A percentile compares a stretch with the other conserved stretches of the same genome.
phyloP scores from a whole-genome alignment of 2,888 invertebrate genomes.

The Pimpla rufipes region DNA sequence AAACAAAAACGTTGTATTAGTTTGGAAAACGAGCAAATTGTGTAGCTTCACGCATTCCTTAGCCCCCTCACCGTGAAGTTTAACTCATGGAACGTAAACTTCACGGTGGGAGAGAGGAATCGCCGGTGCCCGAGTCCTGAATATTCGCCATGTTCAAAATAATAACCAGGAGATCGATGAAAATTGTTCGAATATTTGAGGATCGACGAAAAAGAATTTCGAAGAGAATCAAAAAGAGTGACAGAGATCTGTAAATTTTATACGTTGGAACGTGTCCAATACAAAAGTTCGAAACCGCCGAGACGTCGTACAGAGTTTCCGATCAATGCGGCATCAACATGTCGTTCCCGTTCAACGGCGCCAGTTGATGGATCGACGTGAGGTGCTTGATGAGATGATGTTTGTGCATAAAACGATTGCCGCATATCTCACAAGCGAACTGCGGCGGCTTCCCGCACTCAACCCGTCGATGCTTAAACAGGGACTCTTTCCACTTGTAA shows the following conservation, averaged over 20 bases:
- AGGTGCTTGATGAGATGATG: slow-evolving; percentile 84
- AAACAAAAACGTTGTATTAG: neutral
- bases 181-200: neutral
- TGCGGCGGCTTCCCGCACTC: slow-evolving; percentile 82
- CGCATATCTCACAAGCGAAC: slow-evolving; percentile 82
- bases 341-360: slow-evolving; percentile 52
- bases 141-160: too few species aligned
- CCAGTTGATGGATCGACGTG: slow-evolving; percentile 73
- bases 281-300: slow-evolving; percentile 13
- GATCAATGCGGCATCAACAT: slow-evolving; percentile 49
- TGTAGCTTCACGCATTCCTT: too few species aligned
- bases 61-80: too few species aligned
- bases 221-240: neutral
- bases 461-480: slow-evolving; percentile 80
- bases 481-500: slow-evolving; percentile 81
- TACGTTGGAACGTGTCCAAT: slow-evolving; percentile 22
- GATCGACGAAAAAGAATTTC: neutral
- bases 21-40: neutral
- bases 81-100: too few species aligned
- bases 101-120: too few species aligned
- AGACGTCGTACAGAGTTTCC: slow-evolving; percentile 2
- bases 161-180: neutral
- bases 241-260: slow-evolving; percentile 41
- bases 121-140: too few species aligned
- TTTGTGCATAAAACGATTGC: slow-evolving; percentile 85